Evolutionary conservation across 2,888 invertebrate species (phyloP), one percentile per base, ranked within the genome.

Genomic region (Embidobia sp.): DNA sequence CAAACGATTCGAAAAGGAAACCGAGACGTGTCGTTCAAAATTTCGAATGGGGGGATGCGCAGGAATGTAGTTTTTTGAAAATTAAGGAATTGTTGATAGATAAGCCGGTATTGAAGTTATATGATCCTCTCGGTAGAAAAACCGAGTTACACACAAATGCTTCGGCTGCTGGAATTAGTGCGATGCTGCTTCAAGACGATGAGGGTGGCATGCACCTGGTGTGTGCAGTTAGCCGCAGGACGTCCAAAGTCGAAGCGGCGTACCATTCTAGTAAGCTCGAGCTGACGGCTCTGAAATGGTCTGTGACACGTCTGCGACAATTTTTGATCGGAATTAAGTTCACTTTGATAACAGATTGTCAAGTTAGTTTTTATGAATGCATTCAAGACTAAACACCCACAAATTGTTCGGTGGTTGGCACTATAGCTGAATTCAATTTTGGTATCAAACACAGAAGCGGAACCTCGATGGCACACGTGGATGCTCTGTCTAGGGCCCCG

Each of bases 301-400:
- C 51, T 3, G 15, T 49, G 33, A 78, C 3, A 80, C 79, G 11
- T 80, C 81, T 66, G 5, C n/a, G 57, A 4, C 27, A 46, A n/a
- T 57, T 67, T 26, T 15, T 55, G 1, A 27, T 57, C 0, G 3
- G 7, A 4, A 27, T 46, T 0, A 8, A 33, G 1, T 57, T 55
- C 7, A 18, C 8, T 0, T n/a, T 55, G 11, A 4, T 48, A 1
- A 48, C 35, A 1, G 48, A 57, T 33, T 83, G 83, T 53, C 82
- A 82, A 64, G 81, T 33, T 84, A 4, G 53, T 80, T 1, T 80
- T 77, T 59, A 46, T 83, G 10, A 83, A 84, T 29, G 66, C 33
- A 2, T 8, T 19, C 3, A 26, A 10, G 27, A 48, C 46, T 0
- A 48, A 48, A 5, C 11, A 48, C 5, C 19, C 46, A 3, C 27